phyloP scores from a whole-genome alignment of 2,888 invertebrate genomes.

The Nomada ruficornis region DNA sequence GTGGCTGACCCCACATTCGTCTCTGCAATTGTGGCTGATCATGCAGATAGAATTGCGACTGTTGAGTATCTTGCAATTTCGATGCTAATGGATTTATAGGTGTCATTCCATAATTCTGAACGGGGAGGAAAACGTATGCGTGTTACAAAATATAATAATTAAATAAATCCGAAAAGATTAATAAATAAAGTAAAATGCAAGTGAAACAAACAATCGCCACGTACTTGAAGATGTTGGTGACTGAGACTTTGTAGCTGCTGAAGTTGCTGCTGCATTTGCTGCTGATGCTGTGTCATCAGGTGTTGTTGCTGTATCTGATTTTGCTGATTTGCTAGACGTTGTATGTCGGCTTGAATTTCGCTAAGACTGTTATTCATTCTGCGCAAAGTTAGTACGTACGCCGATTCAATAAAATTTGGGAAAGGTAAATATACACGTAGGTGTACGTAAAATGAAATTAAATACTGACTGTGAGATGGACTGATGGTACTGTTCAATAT shows the following conservation, averaged over 20 bases:
- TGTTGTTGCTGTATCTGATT: conserved; percentile 90
- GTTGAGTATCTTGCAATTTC: conserved; percentile 81
- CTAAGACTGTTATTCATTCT: conserved; percentile 97
- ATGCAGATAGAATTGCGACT: conserved; percentile 91
- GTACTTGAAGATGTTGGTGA: conserved; percentile 81
- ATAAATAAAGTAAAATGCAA: conserved; percentile 8
- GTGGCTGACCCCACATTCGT: conserved; percentile 85
- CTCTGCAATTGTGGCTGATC: conserved; percentile 86
- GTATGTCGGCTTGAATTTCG: conserved; percentile 97
- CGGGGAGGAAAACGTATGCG: background rate
- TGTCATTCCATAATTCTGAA: conserved; percentile 77
- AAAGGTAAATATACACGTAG: background rate
- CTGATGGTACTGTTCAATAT: conserved; percentile 92
- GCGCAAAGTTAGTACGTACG: conserved; percentile 25
- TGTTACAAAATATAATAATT: background rate
- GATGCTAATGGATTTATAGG: conserved; percentile 78
- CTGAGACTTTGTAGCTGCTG: conserved; percentile 85
- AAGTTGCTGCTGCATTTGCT: conserved; percentile 87
- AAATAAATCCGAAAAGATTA: background rate
- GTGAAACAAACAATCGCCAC: too few relatives aligned
- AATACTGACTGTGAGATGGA: conserved; percentile 91
- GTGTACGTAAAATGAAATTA: conserved; percentile 4
- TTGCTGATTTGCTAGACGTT: conserved; percentile 93
- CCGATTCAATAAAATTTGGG: background rate
- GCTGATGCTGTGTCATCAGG: conserved; percentile 86